Percentiles rank a stretch among this genome's conserved stretches.
phyloP scores from a whole-genome alignment of 2,797 vertebrate genomes.

The Lepus oiostolus region DNA sequence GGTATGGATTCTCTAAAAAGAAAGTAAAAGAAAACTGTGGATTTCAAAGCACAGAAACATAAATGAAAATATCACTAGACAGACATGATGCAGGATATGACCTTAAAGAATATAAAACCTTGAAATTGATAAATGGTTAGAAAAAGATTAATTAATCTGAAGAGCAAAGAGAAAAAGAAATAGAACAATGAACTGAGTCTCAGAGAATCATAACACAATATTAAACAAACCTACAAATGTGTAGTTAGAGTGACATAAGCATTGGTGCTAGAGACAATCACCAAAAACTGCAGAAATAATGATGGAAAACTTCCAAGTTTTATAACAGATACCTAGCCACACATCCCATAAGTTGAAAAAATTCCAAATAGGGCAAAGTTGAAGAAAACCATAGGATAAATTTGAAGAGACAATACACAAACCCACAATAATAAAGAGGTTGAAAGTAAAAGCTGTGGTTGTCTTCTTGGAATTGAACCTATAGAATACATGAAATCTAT shows the following conservation, averaged over 20 bases:
- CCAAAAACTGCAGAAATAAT: background rate
- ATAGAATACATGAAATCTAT: too few species aligned
- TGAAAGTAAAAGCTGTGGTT: too few species aligned
- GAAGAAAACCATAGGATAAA: background rate
- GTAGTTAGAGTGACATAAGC: background rate
- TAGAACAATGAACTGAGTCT: background rate
- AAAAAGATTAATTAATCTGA: background rate
- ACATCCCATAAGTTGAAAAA: background rate
- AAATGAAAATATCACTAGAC: background rate
- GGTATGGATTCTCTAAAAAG: background rate
- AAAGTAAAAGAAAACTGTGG: background rate
- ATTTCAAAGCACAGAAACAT: background rate
- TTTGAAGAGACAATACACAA: too few species aligned
- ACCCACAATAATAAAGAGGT: too few species aligned
- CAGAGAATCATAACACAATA: background rate
- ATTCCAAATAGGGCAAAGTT: background rate
- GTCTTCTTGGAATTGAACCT: too few species aligned
- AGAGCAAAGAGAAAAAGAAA: background rate
- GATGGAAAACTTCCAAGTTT: background rate
- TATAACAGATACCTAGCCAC: background rate
- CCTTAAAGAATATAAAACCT: background rate
- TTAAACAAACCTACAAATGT: background rate
- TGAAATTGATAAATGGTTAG: background rate
- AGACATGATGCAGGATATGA: background rate
- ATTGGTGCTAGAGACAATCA: too few species aligned